phyloP scores from a whole-genome alignment of 2,797 vertebrate genomes.

The Melanotaenia trifasciata region DNA sequence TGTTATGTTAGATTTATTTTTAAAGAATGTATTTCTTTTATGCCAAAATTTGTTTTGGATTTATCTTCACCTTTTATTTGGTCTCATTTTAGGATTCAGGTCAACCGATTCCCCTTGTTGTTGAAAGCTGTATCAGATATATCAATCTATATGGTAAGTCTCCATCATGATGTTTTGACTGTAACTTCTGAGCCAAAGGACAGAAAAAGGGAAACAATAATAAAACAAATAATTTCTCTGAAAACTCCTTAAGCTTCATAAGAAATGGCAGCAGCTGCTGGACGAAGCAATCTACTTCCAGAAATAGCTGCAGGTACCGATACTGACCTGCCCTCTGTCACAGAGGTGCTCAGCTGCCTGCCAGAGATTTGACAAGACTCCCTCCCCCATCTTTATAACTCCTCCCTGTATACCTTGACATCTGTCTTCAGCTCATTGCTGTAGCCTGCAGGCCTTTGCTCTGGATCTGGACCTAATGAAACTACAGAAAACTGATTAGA shows the following conservation, averaged over 20 bases:
- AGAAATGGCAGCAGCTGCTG: slow-evolving; percentile 45
- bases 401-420: slow-evolving; percentile 71
- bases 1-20: neutral
- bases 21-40: neutral
- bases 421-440: slow-evolving; percentile 73
- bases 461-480: slow-evolving; percentile 81
- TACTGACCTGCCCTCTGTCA: slow-evolving; percentile 41
- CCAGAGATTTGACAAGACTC: slow-evolving; percentile 49
- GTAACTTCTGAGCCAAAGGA: slow-evolving; percentile 20
- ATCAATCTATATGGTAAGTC: slow-evolving; percentile 97
- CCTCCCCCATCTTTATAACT: slow-evolving; percentile 25
- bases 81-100: slow-evolving; percentile 80
- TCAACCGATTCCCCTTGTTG: slow-evolving; percentile 95
- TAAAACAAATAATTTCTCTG: slow-evolving; percentile 8
- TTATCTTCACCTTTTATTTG: slow-evolving; percentile 1
- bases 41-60: neutral
- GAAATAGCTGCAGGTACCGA: slow-evolving; percentile 50
- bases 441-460: slow-evolving; percentile 69
- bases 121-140: slow-evolving; percentile 96
- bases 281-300: slow-evolving; percentile 39
- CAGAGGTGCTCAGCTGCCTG: slow-evolving; percentile 41
- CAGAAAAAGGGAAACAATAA: slow-evolving; percentile 12
- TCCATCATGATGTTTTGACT: neutral
- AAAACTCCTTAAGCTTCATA: slow-evolving; percentile 27
- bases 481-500: slow-evolving; percentile 82